Percentiles rank a stretch among this genome's conserved stretches.
Conservation (phyloP, 2,113 vertebrate genomes). For the Crotalus helleri region DNA sequence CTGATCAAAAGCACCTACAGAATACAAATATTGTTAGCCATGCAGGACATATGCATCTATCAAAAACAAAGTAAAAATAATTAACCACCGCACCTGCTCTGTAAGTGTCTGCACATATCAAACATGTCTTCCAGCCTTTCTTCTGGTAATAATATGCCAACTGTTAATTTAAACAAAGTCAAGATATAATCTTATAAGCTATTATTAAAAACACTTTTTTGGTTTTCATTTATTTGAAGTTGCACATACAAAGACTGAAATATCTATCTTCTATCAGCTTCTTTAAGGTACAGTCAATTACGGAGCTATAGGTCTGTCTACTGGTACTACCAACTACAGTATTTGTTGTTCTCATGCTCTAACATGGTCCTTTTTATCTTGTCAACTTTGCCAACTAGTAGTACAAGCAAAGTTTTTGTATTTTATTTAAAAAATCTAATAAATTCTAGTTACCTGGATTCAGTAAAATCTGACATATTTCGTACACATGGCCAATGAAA, state of each 20-base stretch:
- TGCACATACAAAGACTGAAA: neutral
- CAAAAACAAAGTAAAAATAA: conserved; percentile 35
- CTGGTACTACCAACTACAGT: neutral
- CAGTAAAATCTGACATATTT: neutral
- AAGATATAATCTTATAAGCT: conserved; percentile 27
- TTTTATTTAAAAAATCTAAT: neutral
- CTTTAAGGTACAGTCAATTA: neutral
- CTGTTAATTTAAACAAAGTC: conserved; percentile 67
- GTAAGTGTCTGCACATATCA: conserved; percentile 99
- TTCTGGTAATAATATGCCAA: conserved; percentile 97
- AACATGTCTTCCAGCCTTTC: conserved; percentile 98
- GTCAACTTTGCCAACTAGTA: neutral
- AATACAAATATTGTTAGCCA: conserved; percentile 43
- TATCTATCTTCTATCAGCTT: neutral
- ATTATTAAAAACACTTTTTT: neutral
- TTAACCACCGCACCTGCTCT: conserved; percentile 83
- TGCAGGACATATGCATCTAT: conserved; percentile 32
- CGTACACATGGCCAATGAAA: neutral
- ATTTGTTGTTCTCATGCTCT: neutral
- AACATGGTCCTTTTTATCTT: neutral
- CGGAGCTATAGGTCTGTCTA: neutral
- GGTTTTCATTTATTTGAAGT: neutral
- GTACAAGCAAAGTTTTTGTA: neutral
- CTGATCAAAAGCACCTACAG: conserved; percentile 94
- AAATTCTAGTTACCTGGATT: neutral